Evolutionary conservation across 2,113 vertebrate genomes (phyloP).

Genomic region (Dipodomys ordii): DNA sequence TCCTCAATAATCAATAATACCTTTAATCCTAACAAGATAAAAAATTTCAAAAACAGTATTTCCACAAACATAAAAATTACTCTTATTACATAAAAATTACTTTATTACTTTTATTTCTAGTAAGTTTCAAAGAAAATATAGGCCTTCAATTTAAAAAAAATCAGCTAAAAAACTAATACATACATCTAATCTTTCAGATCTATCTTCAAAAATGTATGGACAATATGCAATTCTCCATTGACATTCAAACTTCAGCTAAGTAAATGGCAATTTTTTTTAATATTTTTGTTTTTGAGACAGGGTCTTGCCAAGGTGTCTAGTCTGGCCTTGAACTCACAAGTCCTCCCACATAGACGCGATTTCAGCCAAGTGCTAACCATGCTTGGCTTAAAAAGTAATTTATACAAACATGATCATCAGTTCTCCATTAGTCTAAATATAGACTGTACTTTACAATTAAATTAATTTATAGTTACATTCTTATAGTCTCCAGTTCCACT

Average conservation of each 20-base stretch:
- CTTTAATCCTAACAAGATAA: neutral
- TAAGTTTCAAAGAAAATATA: conserved; percentile 43
- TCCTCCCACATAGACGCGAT: neutral
- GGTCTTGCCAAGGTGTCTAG: neutral
- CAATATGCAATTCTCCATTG: neutral
- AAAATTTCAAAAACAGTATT: neutral
- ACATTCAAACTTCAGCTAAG: conserved; percentile 31
- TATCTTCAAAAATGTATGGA: neutral
- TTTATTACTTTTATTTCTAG: neutral
- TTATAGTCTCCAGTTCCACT: neutral
- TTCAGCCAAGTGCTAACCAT: too few species aligned
- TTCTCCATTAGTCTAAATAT: conserved; percentile 15
- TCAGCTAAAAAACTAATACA: neutral
- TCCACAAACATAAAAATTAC: conserved; percentile 17
- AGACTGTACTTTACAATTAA: conserved; percentile 17
- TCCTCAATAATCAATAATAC: conserved; percentile 23
- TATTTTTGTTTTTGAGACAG: neutral
- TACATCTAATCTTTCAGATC: neutral
- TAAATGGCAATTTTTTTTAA: neutral
- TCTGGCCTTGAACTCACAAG: neutral
- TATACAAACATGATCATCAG: neutral
- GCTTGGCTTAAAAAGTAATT: neutral
- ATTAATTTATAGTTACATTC: neutral
- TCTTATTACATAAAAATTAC: conserved; percentile 32
- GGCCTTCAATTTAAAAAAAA: neutral